Base-by-base conservation (phyloP, 2,797 vertebrate species). In the Chromobotia macracanthus region DNA sequence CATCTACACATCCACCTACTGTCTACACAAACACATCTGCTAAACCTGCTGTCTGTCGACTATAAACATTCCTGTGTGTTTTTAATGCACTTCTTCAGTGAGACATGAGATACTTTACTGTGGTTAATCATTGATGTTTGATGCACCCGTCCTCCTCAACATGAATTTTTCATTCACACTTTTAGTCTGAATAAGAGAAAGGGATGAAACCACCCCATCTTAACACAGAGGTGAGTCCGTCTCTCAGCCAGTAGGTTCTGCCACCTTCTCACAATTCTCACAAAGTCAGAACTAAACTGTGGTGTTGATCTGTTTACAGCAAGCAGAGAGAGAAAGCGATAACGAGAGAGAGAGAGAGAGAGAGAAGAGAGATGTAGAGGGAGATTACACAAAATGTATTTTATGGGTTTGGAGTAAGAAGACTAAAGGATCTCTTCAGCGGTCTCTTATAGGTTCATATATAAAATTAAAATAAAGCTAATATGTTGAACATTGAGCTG, bases 271-370 rank as follows among this genome's bases (percentile, higher is more conserved):
- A n/a, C n/a, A n/a, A n/a, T n/a, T n/a, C n/a, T n/a, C n/a, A n/a
- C 55, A 16, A 18, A 70, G 46, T 31, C 67, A 72, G 68, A 58
- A 56, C 75, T 66, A 74, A 41, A 50, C 75, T 65, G 48, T 25
- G 35, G 55, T 76, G 70, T 41, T 50, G 78, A 80, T 63, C 75
- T 77, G 82, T 80, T 83, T 83, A 83, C 74, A 79, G 65, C 81
- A 74, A 74, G 46, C 6, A 15, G 48, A 77, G 60, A 65, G 46
- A 41, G n/a, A 28, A 41, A 65, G 13, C 53, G 18, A 19, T 9
- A n/a, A n/a, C n/a, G 63, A 38, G 69, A 53, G 5, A 60, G 50
- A 25, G 18, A n/a, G 63, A n/a, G 28, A 10, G 28, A 38, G 63
- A n/a, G 63, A 38, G 69, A 53, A 53, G 1, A 67, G 44, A 46